Percentiles rank a stretch among this genome's conserved stretches.
Evolutionary conservation across 2,113 vertebrate species (phyloP).

Genomic region (Trogon melanurus): DNA sequence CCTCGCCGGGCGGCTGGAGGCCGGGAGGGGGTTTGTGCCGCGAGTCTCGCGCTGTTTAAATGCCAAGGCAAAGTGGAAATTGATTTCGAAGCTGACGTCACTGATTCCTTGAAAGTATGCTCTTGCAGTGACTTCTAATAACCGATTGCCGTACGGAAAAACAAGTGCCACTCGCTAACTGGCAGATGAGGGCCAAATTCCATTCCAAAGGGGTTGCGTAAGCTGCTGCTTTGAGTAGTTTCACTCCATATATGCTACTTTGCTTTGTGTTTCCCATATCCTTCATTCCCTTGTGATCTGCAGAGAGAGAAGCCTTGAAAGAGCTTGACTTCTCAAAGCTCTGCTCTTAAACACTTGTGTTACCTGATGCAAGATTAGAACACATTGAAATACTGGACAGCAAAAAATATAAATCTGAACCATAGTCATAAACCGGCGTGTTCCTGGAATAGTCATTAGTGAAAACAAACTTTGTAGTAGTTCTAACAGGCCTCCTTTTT

Average conservation of each 20-base stretch:
- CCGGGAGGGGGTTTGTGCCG: background rate
- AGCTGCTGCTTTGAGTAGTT: conserved; percentile 38
- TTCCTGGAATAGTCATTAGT: background rate
- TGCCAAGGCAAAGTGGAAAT: background rate
- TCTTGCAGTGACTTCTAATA: conserved; percentile 24
- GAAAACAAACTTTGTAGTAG: conserved; percentile 2
- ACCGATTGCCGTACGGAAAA: background rate
- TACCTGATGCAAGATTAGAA: background rate
- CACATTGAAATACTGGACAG: background rate
- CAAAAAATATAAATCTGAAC: background rate
- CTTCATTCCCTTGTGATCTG: background rate
- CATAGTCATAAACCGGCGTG: background rate
- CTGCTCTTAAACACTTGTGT: background rate
- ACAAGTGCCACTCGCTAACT: background rate
- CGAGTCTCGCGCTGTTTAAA: background rate
- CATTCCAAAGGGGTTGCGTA: conserved; percentile 48
- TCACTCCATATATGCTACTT: conserved; percentile 6
- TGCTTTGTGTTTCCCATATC: background rate
- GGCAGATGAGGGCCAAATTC: conserved; percentile 43
- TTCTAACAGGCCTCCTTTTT: background rate
- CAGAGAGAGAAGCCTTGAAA: background rate
- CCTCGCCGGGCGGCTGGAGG: background rate
- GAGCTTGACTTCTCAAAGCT: background rate
- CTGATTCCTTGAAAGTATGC: conserved; percentile 19
- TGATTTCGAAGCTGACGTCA: conserved; percentile 8